These are phyloP conservation scores for Drosophila mimetica DNA, from an alignment of 2,888 invertebrate genomes.

Conservation along the genomic window DNA sequence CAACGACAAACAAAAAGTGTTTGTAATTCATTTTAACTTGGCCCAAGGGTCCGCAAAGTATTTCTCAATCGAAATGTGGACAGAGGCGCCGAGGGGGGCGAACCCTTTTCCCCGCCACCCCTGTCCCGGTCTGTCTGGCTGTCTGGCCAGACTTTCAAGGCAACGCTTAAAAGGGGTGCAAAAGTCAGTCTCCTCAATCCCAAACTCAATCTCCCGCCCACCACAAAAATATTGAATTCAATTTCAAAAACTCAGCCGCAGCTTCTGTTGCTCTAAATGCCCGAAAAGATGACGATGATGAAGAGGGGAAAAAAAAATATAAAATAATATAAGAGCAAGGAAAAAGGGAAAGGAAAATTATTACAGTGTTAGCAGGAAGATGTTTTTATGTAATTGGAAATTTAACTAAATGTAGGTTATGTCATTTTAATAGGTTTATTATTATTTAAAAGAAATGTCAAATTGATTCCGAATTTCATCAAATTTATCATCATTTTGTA, in stretches of 20 bases:
- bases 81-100: slow-evolving; percentile 1
- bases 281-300: slow-evolving; percentile 33
- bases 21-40: slow-evolving; percentile 77
- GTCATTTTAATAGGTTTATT: no score
- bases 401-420: no score
- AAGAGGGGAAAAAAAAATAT: slow-evolving; percentile 27
- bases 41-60: slow-evolving; percentile 51
- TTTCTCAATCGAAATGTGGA: slow-evolving; percentile 39
- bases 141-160: slow-evolving; percentile 47
- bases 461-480: no score
- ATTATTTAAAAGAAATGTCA: no score
- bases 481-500: no score
- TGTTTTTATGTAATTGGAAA: neutral
- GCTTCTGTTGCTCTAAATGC: slow-evolving; percentile 36
- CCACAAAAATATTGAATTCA: slow-evolving; percentile 61
- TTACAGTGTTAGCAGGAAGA: slow-evolving; percentile 5
- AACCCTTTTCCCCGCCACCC: slow-evolving; percentile 36
- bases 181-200: slow-evolving; percentile 33
- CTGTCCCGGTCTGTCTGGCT: slow-evolving; percentile 33
- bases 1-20: slow-evolving; percentile 65
- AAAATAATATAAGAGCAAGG: slow-evolving; percentile 14
- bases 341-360: slow-evolving; percentile 28
- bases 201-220: slow-evolving; percentile 20
- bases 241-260: slow-evolving; percentile 52
- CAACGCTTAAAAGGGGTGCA: slow-evolving; percentile 36